phyloP scores from a whole-genome alignment of 2,797 vertebrate species.

The Phyllotis vaccarum region DNA sequence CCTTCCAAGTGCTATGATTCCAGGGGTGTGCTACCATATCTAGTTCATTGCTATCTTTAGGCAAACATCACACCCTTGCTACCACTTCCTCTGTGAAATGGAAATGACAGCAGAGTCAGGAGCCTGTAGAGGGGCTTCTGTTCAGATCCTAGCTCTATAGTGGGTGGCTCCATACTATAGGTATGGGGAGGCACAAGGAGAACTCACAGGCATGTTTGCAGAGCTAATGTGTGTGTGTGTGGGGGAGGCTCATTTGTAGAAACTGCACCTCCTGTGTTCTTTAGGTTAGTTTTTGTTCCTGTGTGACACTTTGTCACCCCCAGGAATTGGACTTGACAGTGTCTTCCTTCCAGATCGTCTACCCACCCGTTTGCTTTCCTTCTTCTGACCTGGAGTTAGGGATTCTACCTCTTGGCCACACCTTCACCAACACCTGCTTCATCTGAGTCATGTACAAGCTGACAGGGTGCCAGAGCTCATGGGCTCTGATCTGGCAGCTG shows the following conservation, averaged over 20 bases:
- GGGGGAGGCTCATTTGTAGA: background rate
- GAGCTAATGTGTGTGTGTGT: too few species aligned
- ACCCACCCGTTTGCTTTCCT: background rate
- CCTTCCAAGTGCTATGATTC: background rate
- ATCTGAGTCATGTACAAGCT: conserved; percentile 21
- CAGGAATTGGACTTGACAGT: background rate
- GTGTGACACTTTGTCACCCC: background rate
- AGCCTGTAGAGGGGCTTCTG: background rate
- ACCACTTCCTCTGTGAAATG: background rate
- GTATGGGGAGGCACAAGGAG: background rate
- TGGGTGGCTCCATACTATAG: background rate
- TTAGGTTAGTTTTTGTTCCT: background rate
- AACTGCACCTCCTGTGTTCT: background rate
- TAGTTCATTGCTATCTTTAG: background rate
- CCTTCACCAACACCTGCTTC: background rate
- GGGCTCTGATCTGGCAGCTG: conserved; percentile 88
- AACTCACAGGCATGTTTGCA: background rate
- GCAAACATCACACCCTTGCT: background rate
- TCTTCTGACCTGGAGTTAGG: background rate
- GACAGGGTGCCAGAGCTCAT: conserved; percentile 89
- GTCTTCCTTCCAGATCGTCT: background rate
- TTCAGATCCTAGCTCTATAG: background rate
- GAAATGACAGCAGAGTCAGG: background rate
- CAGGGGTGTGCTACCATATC: background rate
- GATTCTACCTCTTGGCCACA: background rate